Evolutionary conservation across 2,888 invertebrate species (phyloP), one percentile per base, ranked within the genome.

Genomic region (Drosophila lacicola): DNA sequence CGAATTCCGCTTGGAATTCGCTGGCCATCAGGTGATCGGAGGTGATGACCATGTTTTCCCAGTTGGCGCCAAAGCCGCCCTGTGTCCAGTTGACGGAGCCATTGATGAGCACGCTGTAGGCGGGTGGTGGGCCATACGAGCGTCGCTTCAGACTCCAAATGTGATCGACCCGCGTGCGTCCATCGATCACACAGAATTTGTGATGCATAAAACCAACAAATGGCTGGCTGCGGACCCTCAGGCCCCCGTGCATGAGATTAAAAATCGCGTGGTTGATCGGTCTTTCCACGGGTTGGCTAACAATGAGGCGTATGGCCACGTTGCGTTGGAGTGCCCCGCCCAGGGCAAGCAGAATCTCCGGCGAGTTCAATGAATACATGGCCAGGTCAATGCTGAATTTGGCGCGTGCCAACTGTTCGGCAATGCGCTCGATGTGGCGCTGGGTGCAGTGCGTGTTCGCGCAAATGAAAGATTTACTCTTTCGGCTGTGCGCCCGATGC

Each of bases 161-260:
- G 13, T 56, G 5, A 11, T 41, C 1, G 0, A 68, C 56, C 14
- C 88, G 90, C 37, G 41, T 25, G 6, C 74, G 73, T 33, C 86
- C 87, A 70, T 91, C 91, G 14, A 91, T 61, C 42, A 91, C 73
- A 50, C 91, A 91, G 73, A 90, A 91, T 68, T 91, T 91, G 64
- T 91, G 91, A 77, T 91, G 91, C 91, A 69, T 57, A 1, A 51
- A 9, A 0, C 4, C 14, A 2, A 0, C 6, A 2, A 42, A 11
- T 0, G 6, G 10, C 4, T 36, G 53, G 3, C 0, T 4, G 37
- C 44, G 56, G 2, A 49, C 0, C 0, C 4, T 10, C 0, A 14
- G 11, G 41, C 45, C 42, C n/a, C 11, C 5, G 4, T 4, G 17
- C 14, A 34, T 3, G 1, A 53, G 13, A 3, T 53, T 10, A 8